Evolutionary conservation across 1,140 invertebrate species (phyloP), one percentile per base, ranked within the genome.

Genomic region (Hycleus phaleratus): DNA sequence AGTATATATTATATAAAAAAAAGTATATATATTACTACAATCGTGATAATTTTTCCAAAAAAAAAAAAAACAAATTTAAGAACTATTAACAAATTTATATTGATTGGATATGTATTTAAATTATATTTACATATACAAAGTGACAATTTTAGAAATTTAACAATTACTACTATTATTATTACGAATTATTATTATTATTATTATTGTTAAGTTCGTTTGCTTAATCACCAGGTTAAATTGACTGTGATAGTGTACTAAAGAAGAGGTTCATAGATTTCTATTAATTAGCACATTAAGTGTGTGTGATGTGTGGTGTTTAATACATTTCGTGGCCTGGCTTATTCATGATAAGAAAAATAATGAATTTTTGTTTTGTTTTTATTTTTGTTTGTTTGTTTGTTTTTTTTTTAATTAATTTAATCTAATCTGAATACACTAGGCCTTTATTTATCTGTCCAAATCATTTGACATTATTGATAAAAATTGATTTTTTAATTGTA

Each of bases 231-330:
- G 68, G 67, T 67, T 70, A 69, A 69, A 70, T 68, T 73, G 67
- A 73, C 72, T 73, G 72, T 73, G 72, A 73, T 73, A 73, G 69
- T 72, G 70, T 70, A 72, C 67, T 72, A 72, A 73, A 70, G 67
- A 69, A 51, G 49, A 56, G 56, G 56, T 49, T 62, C 54, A 52
- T 50, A 57, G 52, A 55, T 57, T 49, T 43, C 42, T 46, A 55
- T 54, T 40, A 49, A 49, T 56, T 49, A 57, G 55, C 55, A 57
- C 55, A 56, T 42, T 32, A 53, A 51, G 49, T 48, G 45, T 52
- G 56, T 46, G 50, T 57, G 48, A 55, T 53, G 51, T 53, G 51
- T 26, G 51, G 51, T 53, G 51, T 53, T 53, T 45, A 53, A 53
- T 53, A 32, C 32, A 32, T 32, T 32, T 32, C 7, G 46, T 53